Evolutionary conservation across 2,888 invertebrate genomes (phyloP).

Genomic region (Anagyrus pseudococci): DNA sequence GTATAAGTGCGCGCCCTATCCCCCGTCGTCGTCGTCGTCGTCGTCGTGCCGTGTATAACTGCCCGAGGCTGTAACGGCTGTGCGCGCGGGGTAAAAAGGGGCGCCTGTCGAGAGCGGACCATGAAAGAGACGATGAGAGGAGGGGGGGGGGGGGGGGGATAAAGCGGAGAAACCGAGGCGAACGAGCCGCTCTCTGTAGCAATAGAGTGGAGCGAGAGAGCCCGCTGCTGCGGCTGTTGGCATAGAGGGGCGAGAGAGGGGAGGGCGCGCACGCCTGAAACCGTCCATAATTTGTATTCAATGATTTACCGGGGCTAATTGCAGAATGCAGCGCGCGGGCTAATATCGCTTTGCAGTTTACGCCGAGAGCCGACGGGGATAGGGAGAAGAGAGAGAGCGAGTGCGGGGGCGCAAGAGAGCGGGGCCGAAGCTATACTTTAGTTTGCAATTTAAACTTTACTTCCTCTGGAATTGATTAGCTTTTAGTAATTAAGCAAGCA

Average conservation of each 20-base stretch:
- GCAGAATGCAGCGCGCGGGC: conserved; percentile 58
- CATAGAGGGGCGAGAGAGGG: no score
- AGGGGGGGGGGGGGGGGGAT: not conserved
- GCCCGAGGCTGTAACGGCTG: no score
- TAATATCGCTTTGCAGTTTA: conserved; percentile 50
- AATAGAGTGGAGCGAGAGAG: no score
- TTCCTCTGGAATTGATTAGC: conserved; percentile 63
- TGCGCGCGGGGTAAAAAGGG: no score
- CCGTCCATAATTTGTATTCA: conserved; percentile 60
- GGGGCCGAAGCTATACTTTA: conserved; percentile 59
- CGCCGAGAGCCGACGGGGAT: conserved; percentile 39
- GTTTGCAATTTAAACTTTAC: conserved; percentile 63
- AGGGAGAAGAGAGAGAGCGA: conserved; percentile 15
- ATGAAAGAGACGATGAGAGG: not conserved
- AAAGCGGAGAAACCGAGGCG: no score
- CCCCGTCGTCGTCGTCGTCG: no score
- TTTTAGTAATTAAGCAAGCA: conserved; percentile 63
- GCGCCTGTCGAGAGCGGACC: no score
- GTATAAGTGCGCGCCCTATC: conserved; percentile 5
- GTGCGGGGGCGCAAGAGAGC: conserved; percentile 23
- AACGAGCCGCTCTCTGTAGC: no score
- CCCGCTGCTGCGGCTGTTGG: no score
- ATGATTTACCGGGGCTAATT: conserved; percentile 62
- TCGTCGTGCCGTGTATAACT: no score
- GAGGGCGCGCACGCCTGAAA: conserved; percentile 38